A percentile compares a stretch with the other conserved stretches of the same genome.
These are phyloP conservation scores for Musca domestica DNA, from an alignment of 1,140 invertebrate genomes.

Conservation along the genomic window DNA sequence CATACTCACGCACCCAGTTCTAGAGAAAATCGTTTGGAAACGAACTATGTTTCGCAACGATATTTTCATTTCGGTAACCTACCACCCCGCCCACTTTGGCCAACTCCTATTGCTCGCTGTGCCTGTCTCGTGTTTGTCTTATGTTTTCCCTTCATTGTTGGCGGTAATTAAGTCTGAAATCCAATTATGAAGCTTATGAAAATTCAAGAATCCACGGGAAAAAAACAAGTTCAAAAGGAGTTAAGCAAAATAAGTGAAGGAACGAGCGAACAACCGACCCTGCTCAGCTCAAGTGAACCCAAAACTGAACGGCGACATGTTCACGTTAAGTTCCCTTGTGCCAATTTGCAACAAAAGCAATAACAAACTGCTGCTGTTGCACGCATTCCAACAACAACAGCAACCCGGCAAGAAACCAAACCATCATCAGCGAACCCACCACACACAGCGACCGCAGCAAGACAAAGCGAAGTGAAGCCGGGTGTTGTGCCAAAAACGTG, in stretches of 20 bases:
- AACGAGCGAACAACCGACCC: background rate
- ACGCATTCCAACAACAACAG: background rate
- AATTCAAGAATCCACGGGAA: slow-evolving; percentile 27
- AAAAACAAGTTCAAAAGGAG: too few species aligned
- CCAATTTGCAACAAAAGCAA: slow-evolving; percentile 19
- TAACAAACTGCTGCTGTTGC: background rate
- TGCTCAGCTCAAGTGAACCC: too few species aligned
- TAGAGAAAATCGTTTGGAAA: too few species aligned
- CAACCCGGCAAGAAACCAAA: slow-evolving; percentile 1
- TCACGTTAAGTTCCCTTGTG: slow-evolving; percentile 19
- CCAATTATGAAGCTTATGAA: slow-evolving; percentile 53
- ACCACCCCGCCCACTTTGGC: background rate
- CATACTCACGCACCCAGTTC: too few species aligned
- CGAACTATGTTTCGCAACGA: too few species aligned
- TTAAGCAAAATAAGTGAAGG: background rate
- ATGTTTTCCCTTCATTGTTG: slow-evolving; percentile 29
- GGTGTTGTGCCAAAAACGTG: slow-evolving; percentile 51
- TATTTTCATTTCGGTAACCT: too few species aligned
- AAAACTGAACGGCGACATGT: slow-evolving; percentile 1
- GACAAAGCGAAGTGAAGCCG: slow-evolving; percentile 27
- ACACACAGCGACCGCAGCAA: background rate
- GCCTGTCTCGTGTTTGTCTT: background rate
- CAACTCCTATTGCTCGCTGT: background rate
- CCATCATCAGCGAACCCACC: background rate
- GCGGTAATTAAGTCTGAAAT: slow-evolving; percentile 53